Evolutionary conservation across 2,113 vertebrate genomes (phyloP).

Genomic region (Myiozetetes cayanensis): DNA sequence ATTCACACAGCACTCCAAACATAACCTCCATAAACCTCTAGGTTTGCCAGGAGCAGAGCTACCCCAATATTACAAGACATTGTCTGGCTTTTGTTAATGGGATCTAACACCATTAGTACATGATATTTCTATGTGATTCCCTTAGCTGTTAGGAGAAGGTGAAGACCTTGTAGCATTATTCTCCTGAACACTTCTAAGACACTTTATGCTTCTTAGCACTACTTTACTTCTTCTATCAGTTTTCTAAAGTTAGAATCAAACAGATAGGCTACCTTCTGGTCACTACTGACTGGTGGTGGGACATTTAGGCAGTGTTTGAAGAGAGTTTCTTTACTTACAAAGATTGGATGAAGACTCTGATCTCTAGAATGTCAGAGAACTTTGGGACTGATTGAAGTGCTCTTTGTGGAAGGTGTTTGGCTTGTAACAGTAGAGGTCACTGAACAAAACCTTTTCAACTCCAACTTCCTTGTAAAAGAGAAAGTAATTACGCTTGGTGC

Average conservation of each 20-base stretch:
- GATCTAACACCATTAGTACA: background rate
- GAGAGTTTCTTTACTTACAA: background rate
- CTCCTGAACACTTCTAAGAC: background rate
- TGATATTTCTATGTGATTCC: background rate
- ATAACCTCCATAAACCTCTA: background rate
- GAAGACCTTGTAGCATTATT: background rate
- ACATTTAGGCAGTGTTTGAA: background rate
- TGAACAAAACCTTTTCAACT: background rate
- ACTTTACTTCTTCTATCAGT: background rate
- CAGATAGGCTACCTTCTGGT: background rate
- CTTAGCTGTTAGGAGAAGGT: background rate
- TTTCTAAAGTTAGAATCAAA: background rate
- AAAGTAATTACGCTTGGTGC: background rate
- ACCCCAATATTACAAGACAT: background rate
- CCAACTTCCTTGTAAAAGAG: background rate
- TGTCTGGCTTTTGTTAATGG: background rate
- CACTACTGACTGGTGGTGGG: background rate
- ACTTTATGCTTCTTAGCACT: background rate
- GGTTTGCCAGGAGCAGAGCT: background rate
- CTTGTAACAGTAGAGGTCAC: background rate
- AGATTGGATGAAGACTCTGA: background rate
- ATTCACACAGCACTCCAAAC: background rate
- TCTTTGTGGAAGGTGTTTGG: background rate
- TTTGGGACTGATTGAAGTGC: background rate
- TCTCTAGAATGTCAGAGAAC: background rate